Evolutionary conservation across 1,140 invertebrate genomes (phyloP).

Genomic region (Phthorimaea operculella): DNA sequence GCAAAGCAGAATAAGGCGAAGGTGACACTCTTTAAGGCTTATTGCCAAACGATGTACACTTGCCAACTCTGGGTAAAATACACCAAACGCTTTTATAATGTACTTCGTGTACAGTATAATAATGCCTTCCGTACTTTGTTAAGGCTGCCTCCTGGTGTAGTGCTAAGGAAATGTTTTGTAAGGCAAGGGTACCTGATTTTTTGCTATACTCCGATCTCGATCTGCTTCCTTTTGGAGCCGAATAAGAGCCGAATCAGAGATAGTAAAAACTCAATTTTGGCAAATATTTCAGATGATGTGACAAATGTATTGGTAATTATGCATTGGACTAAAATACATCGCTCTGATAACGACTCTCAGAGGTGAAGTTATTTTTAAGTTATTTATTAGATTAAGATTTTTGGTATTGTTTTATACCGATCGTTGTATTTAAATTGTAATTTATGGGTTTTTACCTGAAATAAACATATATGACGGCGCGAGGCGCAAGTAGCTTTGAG

Average conservation of each 20-base stretch:
- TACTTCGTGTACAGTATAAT: slow-evolving; percentile 3
- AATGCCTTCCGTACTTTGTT: background rate
- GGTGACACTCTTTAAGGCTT: background rate
- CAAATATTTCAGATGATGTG: no score
- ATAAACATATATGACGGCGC: no score
- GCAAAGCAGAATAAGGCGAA: background rate
- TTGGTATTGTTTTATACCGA: no score
- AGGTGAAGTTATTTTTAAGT: no score
- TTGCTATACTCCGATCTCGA: background rate
- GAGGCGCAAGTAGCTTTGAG: no score
- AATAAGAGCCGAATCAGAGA: background rate
- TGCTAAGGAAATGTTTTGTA: background rate
- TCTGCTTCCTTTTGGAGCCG: background rate
- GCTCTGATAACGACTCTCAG: no score
- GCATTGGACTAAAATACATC: no score
- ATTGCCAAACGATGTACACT: background rate
- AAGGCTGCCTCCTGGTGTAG: background rate
- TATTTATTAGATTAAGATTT: no score
- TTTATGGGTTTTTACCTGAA: no score
- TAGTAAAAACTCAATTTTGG: no score
- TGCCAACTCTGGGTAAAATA: background rate
- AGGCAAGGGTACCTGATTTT: background rate
- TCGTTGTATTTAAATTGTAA: no score
- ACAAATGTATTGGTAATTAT: no score
- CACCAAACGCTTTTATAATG: background rate